These are phyloP conservation scores for Tachycineta bicolor DNA, from an alignment of 2,113 vertebrate species.

Conservation along the genomic window DNA sequence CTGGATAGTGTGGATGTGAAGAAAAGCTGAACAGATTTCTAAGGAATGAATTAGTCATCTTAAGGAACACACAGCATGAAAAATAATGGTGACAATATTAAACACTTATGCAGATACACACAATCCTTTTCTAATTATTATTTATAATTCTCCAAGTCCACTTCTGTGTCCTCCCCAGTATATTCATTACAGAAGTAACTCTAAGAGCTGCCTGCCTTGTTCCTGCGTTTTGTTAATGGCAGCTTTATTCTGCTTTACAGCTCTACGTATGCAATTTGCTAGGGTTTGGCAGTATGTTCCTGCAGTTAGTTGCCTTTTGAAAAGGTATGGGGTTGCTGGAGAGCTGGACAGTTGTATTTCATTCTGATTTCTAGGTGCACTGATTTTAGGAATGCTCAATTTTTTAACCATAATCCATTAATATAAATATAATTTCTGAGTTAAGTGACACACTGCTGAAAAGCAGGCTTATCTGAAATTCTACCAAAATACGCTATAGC, in stretches of 20 bases:
- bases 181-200: not conserved
- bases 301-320: not conserved
- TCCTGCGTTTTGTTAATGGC: not conserved
- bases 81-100: not conserved
- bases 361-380: not conserved
- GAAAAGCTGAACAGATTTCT: not conserved
- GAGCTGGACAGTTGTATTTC: not conserved
- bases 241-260: not conserved
- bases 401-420: not conserved
- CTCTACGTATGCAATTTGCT: not conserved
- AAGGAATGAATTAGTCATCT: not conserved
- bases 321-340: not conserved
- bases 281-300: not conserved
- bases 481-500: not conserved
- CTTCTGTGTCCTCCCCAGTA: not conserved
- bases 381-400: not conserved
- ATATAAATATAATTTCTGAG: not conserved
- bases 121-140: not conserved
- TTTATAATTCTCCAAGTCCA: not conserved
- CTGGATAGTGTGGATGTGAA: not conserved
- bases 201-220: not conserved
- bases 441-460: not conserved
- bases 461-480: not conserved
- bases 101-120: not conserved
- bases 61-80: not conserved